Evolutionary conservation across 2,888 invertebrate genomes (phyloP), one percentile per base, ranked within the genome.

Genomic region (Clivina fossor): DNA sequence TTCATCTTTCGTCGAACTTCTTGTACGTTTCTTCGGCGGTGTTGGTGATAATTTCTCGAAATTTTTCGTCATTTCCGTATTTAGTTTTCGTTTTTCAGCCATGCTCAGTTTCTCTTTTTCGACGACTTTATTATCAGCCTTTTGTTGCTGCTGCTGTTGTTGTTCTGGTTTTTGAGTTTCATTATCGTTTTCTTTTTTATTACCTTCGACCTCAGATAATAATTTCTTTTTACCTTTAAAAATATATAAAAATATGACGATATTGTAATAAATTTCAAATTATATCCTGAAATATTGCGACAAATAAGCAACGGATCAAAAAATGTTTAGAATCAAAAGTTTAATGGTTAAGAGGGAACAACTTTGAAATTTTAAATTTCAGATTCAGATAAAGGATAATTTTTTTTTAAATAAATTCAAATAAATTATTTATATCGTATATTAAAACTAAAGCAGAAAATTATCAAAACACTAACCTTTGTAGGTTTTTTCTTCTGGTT

Each of bases 91-190:
- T 33, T 48, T 54, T 30, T 54, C 54, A 5, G 50, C 40, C 5
- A 43, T n/a, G 4, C 46, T 24, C 3, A 56, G 22, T 22, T 57
- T 59, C 18, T 59, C 50, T 72, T 59, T 79, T 77, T 58, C 80
- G 74, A 62, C 79, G 79, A 55, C 77, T 76, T 71, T 77, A 75
- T 65, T 76, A 74, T 61, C 75, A 48, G 66, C 69, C 58, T 69
- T 75, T 60, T 70, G 79, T 63, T 68, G 78, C 62, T 32, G 77
- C 58, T 56, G 61, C 51, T 58, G 62, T 38, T 50, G 53, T 50
- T 57, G 62, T 11, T 63, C 61, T 24, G 58, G 56, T 46, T 63
- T 62, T 41, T 62, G 63, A 19, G 63, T 67, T 56, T 65, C 35
- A 4, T 67, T 54, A 32, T 49, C 47, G 26, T 28, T 32, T 32